A percentile compares a stretch with the other conserved stretches of the same genome.
phyloP scores from a whole-genome alignment of 2,888 invertebrate genomes.

The Tinea pellionella region DNA sequence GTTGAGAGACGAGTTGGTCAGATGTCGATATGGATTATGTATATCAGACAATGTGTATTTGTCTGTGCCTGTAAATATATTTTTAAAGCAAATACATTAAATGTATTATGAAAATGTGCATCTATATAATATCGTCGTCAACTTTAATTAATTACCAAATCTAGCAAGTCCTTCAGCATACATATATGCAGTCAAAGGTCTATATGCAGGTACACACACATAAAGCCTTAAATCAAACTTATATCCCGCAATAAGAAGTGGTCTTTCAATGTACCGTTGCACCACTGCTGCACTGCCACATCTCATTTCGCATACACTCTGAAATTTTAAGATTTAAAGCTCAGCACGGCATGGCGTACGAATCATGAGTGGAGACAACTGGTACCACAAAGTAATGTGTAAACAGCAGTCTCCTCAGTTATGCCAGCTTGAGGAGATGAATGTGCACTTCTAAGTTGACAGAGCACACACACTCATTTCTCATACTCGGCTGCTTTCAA shows the following conservation, averaged over 20 bases:
- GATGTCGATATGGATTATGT: slow-evolving; percentile 85
- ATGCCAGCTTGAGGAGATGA: too few species aligned
- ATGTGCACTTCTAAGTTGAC: too few species aligned
- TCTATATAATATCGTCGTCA: too few species aligned
- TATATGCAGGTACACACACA: slow-evolving; percentile 88
- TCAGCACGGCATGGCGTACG: too few species aligned
- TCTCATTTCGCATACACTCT: slow-evolving; percentile 81
- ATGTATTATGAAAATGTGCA: too few species aligned
- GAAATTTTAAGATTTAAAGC: too few species aligned
- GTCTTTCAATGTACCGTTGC: slow-evolving; percentile 83
- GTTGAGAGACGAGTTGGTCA: slow-evolving; percentile 93
- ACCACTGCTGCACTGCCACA: slow-evolving; percentile 85
- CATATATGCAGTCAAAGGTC: slow-evolving; percentile 87
- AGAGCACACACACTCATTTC: too few species aligned
- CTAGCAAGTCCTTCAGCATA: slow-evolving; percentile 88
- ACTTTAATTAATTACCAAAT: slow-evolving; percentile 36
- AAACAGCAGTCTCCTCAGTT: too few species aligned
- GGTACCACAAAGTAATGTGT: too few species aligned
- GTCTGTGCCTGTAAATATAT: slow-evolving; percentile 76
- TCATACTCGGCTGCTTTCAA: too few species aligned
- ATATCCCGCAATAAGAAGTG: slow-evolving; percentile 85
- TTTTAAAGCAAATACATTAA: too few species aligned
- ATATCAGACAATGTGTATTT: slow-evolving; percentile 87
- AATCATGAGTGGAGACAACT: too few species aligned
- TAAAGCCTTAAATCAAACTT: slow-evolving; percentile 94